Conservation (phyloP, 2,113 vertebrate genomes). For the Tragelaphus imberbis region DNA sequence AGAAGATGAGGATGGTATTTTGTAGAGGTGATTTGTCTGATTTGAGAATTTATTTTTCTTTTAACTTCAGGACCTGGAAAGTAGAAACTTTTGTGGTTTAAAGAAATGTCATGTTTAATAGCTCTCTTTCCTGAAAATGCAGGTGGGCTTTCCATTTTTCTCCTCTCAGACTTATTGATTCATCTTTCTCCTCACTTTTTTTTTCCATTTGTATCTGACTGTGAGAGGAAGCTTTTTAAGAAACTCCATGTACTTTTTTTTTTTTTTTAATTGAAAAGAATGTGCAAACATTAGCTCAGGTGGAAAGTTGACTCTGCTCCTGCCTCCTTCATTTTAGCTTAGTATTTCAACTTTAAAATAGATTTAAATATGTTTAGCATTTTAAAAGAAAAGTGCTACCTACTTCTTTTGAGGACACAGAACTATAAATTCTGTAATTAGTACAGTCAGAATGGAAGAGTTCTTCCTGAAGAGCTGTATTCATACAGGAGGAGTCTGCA, state of each 20-base stretch:
- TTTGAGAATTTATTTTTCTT: background rate
- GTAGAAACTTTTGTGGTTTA: background rate
- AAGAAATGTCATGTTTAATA: background rate
- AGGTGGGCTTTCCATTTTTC: background rate
- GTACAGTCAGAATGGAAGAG: background rate
- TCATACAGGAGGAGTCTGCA: slow-evolving; percentile 13
- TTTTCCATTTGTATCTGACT: slow-evolving; percentile 46
- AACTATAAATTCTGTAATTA: slow-evolving; percentile 61
- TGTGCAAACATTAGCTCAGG: slow-evolving; percentile 9
- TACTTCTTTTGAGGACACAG: slow-evolving; percentile 34
- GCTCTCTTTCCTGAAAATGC: background rate
- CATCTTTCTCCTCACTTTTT: background rate
- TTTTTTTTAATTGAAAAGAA: background rate
- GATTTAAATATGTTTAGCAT: slow-evolving; percentile 48
- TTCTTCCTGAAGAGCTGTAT: slow-evolving; percentile 52
- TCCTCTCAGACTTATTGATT: background rate
- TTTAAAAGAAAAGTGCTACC: slow-evolving; percentile 36
- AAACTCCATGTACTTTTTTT: background rate
- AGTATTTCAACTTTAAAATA: slow-evolving; percentile 51
- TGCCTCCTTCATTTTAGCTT: slow-evolving; percentile 39
- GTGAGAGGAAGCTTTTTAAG: background rate
- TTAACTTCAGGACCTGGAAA: background rate
- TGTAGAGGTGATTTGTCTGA: background rate
- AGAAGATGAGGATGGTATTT: background rate
- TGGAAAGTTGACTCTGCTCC: slow-evolving; percentile 12